Percentiles rank a stretch among this genome's conserved stretches.
Evolutionary conservation across 2,888 invertebrate genomes (phyloP).

Genomic region (Oligia strigilis): DNA sequence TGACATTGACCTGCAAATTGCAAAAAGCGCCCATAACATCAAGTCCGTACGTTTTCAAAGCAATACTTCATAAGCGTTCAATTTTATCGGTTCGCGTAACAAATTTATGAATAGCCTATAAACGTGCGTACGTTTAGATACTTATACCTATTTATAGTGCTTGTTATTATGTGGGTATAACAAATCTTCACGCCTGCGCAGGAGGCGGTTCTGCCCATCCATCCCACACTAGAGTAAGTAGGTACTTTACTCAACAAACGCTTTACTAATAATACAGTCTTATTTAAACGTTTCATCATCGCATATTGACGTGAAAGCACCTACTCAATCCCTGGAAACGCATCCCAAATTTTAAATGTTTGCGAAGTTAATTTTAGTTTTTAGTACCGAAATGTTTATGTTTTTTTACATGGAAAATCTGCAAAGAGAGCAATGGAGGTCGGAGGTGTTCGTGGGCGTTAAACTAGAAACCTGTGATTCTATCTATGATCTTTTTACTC

Average conservation of each 20-base stretch:
- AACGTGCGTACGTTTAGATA: conserved; percentile 16
- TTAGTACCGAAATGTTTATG: neutral
- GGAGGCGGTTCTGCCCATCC: conserved; percentile 64
- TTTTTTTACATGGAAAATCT: neutral
- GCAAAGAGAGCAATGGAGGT: neutral
- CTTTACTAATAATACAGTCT: conserved; percentile 56
- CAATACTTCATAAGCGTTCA: conserved; percentile 22
- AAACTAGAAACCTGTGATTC: neutral
- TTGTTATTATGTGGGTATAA: conserved; percentile 65
- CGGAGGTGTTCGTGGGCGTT: neutral
- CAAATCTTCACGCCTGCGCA: conserved; percentile 67
- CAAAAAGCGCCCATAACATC: neutral
- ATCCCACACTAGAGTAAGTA: conserved; percentile 50
- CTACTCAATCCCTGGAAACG: conserved; percentile 51
- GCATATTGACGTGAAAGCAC: conserved; percentile 41
- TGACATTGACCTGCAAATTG: neutral
- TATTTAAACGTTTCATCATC: conserved; percentile 58
- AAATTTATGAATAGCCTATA: conserved; percentile 51
- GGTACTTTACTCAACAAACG: conserved; percentile 54
- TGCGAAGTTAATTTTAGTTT: conserved; percentile 33
- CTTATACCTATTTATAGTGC: conserved; percentile 49
- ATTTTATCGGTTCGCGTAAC: conserved; percentile 45
- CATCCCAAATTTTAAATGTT: conserved; percentile 32
- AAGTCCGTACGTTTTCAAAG: conserved; percentile 25
- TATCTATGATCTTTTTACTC: neutral